Percentiles rank a stretch among this genome's conserved stretches.
Evolutionary conservation across 2,888 invertebrate species (phyloP).

Genomic region (Callinectes sapidus): DNA sequence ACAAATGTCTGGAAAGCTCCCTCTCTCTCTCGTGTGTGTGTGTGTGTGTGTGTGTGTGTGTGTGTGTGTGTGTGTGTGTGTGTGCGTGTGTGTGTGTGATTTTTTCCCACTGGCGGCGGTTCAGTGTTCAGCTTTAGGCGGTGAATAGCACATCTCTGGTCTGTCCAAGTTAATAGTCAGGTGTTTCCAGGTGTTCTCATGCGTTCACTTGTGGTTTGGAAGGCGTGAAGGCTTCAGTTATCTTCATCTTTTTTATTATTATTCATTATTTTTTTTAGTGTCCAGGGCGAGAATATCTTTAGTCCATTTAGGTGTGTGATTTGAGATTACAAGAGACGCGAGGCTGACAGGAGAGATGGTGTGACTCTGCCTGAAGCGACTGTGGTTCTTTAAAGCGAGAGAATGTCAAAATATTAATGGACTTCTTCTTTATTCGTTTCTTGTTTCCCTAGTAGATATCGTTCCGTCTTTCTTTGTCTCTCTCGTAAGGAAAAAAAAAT

Average conservation of each 20-base stretch:
- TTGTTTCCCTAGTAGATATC: too few species aligned
- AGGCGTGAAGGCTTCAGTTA: neutral
- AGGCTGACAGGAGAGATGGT: neutral
- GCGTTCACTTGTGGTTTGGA: neutral
- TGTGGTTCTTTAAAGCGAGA: neutral
- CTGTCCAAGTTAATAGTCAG: neutral
- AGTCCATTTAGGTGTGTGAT: neutral
- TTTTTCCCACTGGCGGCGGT: neutral
- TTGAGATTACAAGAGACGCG: neutral
- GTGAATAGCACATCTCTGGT: neutral
- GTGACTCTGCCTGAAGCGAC: neutral
- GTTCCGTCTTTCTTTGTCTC: too few species aligned
- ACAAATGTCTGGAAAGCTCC: too few species aligned
- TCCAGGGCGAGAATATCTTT: neutral
- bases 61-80: slow-evolving; percentile 19
- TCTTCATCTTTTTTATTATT: neutral
- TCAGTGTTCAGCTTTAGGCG: neutral
- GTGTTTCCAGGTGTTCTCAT: neutral
- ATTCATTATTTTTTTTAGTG: neutral
- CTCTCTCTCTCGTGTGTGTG: too few species aligned
- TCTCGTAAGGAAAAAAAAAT: too few species aligned
- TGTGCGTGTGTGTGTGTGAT: neutral
- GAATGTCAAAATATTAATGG: neutral
- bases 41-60: slow-evolving; percentile 17
- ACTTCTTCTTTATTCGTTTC: too few species aligned